Base-by-base conservation (phyloP, 2,113 vertebrate species). In the Cryptomyrus ogoouensis region DNA sequence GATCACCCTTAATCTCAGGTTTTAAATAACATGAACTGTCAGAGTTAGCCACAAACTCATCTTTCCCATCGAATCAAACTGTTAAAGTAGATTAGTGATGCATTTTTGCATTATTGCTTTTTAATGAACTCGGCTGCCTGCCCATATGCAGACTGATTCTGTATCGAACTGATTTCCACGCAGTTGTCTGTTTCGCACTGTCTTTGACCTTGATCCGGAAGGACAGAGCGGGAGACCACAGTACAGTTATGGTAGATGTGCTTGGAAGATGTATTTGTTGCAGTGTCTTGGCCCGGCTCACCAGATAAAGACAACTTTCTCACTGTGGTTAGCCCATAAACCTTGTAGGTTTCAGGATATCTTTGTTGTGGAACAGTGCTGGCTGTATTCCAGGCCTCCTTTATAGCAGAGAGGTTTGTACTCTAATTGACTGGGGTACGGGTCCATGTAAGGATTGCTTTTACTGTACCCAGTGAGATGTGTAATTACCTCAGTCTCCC, bases 171-270 rank as follows among this genome's bases (percentile, higher is more conserved):
- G 39, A 66, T 66, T 88, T 66, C 31, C 31, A n/a, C 56, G 12
- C 88, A 88, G 42, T 74, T 15, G n/a, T 47, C 24, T 27, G n/a
- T 31, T 31, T 70, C 24, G 21, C 42, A 17, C 66, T 46, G 62
- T 47, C 88, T 88, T 70, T 74, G 88, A 88, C 62, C 88, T 88
- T 88, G 21, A 27, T 74, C 44, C 21, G 9, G 49, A 31, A 87
- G n/a, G 85, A 35, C n/a, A 44, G 44, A 53, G 15, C 2, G 13
- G 13, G 7, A 35, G 17, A 47, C 44, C 83, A 46, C 83, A 85
- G 46, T 47, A 15, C 24, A 49, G 42, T 87, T 17, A 87, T 53
- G 13, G n/a, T 87, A 19, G 24, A 85, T 49, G 46, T 49, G 42
- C 24, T 49, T 85, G 15, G 83, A 49, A n/a, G 21, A 49, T n/a